phyloP scores from a whole-genome alignment of 2,113 vertebrate genomes.

The Alectura lathami region DNA sequence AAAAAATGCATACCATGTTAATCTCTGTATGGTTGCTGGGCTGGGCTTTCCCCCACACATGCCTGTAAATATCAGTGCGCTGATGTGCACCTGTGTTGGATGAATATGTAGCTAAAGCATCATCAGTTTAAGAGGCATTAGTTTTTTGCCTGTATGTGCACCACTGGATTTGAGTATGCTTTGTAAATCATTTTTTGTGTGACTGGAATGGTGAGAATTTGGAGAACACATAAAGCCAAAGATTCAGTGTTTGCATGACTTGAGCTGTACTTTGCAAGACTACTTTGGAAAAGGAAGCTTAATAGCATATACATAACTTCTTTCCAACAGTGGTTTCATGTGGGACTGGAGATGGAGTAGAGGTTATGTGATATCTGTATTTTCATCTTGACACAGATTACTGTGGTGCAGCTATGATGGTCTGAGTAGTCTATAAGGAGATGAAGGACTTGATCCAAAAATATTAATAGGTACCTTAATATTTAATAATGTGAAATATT shows the following conservation, averaged over 20 bases:
- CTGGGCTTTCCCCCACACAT: not conserved
- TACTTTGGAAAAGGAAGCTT: not conserved
- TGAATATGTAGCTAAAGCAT: not conserved
- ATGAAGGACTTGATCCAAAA: not conserved
- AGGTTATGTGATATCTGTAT: too few relatives aligned
- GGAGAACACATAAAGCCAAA: not conserved
- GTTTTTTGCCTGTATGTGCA: not conserved
- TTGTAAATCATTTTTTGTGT: not conserved
- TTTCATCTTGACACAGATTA: not conserved
- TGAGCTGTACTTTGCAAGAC: not conserved
- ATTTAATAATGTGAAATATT: too few relatives aligned
- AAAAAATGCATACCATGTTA: not conserved
- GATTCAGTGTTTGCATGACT: accelerated
- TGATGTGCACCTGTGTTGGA: not conserved
- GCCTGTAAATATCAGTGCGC: not conserved
- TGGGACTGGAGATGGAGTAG: accelerated
- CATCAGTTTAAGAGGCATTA: not conserved
- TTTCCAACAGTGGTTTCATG: not conserved
- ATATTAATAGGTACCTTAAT: not conserved
- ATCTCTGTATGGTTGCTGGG: not conserved
- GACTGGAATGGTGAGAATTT: not conserved
- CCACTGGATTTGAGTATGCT: not conserved
- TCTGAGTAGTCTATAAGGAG: not conserved
- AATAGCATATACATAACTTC: accelerated
- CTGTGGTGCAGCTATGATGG: not conserved